Conservation (phyloP, 37 sponge, comb jelly and placozoan species). For the Beroe ovata region DNA sequence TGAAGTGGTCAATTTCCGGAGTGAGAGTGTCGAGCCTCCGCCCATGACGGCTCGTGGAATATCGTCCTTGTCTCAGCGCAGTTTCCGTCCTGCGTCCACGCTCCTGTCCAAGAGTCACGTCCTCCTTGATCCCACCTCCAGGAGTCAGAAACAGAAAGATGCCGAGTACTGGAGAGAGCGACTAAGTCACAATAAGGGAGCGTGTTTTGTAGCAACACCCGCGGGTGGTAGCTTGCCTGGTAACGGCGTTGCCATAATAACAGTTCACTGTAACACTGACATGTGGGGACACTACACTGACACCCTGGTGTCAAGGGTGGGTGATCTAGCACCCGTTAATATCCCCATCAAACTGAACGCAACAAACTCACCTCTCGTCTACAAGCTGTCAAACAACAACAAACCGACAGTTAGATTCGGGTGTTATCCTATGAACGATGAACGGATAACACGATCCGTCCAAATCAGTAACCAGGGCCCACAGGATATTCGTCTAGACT, state of each 20-base stretch:
- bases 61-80: slow-evolving; percentile 2
- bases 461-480: slow-evolving; percentile 62
- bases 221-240: slow-evolving; percentile 11
- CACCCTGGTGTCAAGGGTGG: slow-evolving; percentile 33
- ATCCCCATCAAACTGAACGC: slow-evolving; percentile 49
- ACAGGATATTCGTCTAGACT: slow-evolving; percentile 26
- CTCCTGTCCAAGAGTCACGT: slow-evolving; percentile 17
- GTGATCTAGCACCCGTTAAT: slow-evolving; percentile 40
- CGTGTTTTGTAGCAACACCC: slow-evolving; percentile 24
- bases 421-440: slow-evolving; percentile 28
- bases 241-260: slow-evolving; percentile 62
- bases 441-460: slow-evolving; percentile 2
- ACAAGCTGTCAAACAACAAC: slow-evolving; percentile 65
- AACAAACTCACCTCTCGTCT: slow-evolving; percentile 26
- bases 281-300: slow-evolving; percentile 59
- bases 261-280: slow-evolving; percentile 32
- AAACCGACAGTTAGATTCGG: slow-evolving; percentile 43
- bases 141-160: slow-evolving; percentile 14
- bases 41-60: neutral
- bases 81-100: neutral
- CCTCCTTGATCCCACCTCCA: slow-evolving; percentile 43
- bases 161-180: slow-evolving; percentile 19
- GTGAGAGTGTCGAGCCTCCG: neutral
- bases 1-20: neutral
- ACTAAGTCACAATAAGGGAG: slow-evolving; percentile 42